A percentile compares a stretch with the other conserved stretches of the same genome.
phyloP scores from a whole-genome alignment of 2,797 vertebrate species.

The Pampus argenteus region DNA sequence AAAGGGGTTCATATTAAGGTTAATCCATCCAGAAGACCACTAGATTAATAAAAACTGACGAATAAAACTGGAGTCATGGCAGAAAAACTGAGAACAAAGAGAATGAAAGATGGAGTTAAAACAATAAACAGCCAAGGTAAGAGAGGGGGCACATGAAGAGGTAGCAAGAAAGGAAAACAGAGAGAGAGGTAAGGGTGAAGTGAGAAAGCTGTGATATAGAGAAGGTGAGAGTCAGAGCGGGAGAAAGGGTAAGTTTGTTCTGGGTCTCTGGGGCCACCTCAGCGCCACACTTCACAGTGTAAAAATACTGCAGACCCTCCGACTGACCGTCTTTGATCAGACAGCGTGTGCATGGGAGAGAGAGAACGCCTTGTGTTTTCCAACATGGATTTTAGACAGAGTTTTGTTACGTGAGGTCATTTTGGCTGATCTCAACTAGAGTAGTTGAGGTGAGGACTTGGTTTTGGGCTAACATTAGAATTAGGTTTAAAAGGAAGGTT shows the following conservation, averaged over 20 bases:
- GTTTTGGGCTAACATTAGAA: neutral
- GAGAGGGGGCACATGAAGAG: constrained; percentile 16
- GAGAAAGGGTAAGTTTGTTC: constrained; percentile 70
- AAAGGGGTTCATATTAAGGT: constrained; percentile 49
- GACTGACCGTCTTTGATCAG: constrained; percentile 67
- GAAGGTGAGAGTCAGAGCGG: constrained; percentile 57
- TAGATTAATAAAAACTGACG: neutral
- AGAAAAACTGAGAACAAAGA: constrained; percentile 34
- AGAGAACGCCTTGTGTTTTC: constrained; percentile 11
- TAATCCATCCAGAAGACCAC: constrained; percentile 1
- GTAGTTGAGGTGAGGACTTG: neutral
- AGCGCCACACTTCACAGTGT: constrained; percentile 72
- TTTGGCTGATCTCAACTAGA: neutral
- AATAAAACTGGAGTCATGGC: constrained; percentile 28
- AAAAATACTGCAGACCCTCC: constrained; percentile 77
- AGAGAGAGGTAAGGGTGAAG: neutral
- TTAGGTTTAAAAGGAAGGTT: neutral
- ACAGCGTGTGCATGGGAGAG: constrained; percentile 4
- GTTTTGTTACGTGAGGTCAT: constrained; percentile 18
- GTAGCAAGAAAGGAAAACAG: constrained; percentile 27
- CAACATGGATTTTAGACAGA: constrained; percentile 8
- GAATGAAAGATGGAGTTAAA: constrained; percentile 18
- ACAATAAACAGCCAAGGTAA: constrained; percentile 47
- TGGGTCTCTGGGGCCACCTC: constrained; percentile 74
- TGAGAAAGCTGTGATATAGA: constrained; percentile 20